Evolutionary conservation across 92 coral and sea anemone genomes (phyloP).

Genomic region (Galaxea fascicularis): DNA sequence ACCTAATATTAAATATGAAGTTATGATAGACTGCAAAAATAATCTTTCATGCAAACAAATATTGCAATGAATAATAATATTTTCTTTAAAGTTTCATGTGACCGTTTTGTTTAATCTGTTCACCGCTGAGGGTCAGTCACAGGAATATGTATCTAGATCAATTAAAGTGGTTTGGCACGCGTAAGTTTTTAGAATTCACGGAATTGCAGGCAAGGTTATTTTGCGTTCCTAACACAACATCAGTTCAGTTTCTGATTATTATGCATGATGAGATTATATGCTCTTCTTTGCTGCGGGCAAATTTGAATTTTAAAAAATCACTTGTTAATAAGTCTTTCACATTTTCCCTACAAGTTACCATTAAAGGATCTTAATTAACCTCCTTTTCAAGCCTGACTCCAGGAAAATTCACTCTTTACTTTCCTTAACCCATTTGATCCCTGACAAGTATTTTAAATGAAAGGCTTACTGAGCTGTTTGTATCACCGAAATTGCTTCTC

Average conservation of each 20-base stretch:
- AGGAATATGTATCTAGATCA: no score
- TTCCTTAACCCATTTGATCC: no score
- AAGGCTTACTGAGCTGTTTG: no score
- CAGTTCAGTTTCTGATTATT: background rate
- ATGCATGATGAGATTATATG: background rate
- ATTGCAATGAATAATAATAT: background rate
- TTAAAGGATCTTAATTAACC: background rate
- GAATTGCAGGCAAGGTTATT: background rate
- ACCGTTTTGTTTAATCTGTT: background rate
- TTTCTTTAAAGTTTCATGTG: background rate
- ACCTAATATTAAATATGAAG: background rate
- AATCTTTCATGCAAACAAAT: background rate
- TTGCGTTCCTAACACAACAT: background rate
- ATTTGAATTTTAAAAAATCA: background rate
- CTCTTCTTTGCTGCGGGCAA: background rate
- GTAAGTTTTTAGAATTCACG: background rate
- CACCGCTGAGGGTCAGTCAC: no score
- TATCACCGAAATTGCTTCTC: no score
- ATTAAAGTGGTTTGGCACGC: background rate
- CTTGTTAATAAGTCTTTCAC: background rate
- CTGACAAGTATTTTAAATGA: no score
- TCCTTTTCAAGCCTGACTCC: no score
- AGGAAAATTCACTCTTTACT: no score
- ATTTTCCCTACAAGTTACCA: background rate
- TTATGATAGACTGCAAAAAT: background rate